Base-by-base conservation (phyloP, 2,888 invertebrate species). In the Ephialtes manifestator region DNA sequence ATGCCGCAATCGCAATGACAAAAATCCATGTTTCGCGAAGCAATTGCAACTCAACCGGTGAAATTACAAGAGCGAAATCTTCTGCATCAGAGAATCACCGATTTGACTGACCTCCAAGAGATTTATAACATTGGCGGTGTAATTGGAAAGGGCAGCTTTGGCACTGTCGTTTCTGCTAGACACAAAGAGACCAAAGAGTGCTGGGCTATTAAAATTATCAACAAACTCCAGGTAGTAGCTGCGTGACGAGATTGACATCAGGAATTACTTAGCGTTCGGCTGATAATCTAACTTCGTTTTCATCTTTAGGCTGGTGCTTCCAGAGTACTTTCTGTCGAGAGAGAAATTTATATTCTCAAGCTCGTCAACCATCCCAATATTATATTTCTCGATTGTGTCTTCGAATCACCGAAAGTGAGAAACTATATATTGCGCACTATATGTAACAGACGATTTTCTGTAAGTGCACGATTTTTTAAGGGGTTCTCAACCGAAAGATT, bases 281-380 rank as follows among this genome's bases (percentile, higher is more conserved):
- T 11, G 39, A 65, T 65, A 18, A 20, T 11, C 46, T 46, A 15
- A 24, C 13, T 13, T 46, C 18, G 10, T 46, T 43, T 24, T 58
- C 65, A 28, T 51, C 55, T 65, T 39, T 67, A 89, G 89, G 87
- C 87, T 18, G 88, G 88, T 13, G 85, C 88, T 13, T 86, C 87
- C 35, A 87, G 88, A 87, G 91, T 95, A 75, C 93, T 94, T 82
- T 90, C 94, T 51, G 89, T 95, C 63, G 94, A 95, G 83, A 90
- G 95, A 81, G 95, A 95, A 92, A 95, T 95, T 63, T 92, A 94
- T 81, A 95, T 96, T 84, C 91, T 95, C 86, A 95, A 95, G 91
- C 91, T 94, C 86, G 95, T 96, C n/a, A 91, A 94, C 58, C 96
- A 96, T 91, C 95, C 95, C 15, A 95, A 95, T 89, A 95, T 96